These are phyloP conservation scores for Rhogogaster chlorosoma DNA, from an alignment of 2,888 invertebrate species.

Conservation along the genomic window DNA sequence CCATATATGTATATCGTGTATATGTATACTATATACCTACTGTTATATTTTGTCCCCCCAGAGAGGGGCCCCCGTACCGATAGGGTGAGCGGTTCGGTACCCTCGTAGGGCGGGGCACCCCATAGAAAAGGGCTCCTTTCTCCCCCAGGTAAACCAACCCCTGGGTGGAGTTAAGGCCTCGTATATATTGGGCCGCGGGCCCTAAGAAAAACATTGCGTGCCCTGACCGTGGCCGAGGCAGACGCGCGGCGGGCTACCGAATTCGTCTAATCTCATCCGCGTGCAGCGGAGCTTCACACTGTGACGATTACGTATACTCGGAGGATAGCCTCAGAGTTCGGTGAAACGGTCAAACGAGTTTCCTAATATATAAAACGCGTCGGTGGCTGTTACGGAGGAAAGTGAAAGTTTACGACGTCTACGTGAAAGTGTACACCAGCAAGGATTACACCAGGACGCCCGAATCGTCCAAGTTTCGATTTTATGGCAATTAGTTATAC, in stretches of 20 bases:
- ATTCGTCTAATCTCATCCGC: neutral
- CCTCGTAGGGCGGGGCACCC: constrained; percentile 52
- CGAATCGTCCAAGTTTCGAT: neutral
- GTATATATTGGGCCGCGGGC: constrained; percentile 65
- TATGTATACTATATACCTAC: neutral
- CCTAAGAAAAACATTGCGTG: constrained; percentile 55
- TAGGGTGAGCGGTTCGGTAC: constrained; percentile 55
- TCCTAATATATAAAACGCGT: neutral
- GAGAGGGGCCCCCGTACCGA: constrained; percentile 54
- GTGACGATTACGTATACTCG: neutral
- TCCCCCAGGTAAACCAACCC: constrained; percentile 71
- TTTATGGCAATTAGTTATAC: neutral
- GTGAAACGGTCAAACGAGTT: neutral
- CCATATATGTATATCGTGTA: neutral
- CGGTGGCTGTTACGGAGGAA: neutral
- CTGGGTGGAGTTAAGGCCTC: constrained; percentile 74
- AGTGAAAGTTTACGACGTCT: constrained; percentile 23
- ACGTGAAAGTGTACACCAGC: constrained; percentile 1
- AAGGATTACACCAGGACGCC: constrained; percentile 19
- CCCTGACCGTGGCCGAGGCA: constrained; percentile 19
- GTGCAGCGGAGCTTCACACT: neutral
- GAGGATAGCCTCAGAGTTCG: neutral
- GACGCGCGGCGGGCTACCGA: neutral
- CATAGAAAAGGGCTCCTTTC: constrained; percentile 48
- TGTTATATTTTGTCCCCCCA: neutral